Base-by-base conservation (phyloP, 2,888 invertebrate species). In the Leistus spinibarbis region DNA sequence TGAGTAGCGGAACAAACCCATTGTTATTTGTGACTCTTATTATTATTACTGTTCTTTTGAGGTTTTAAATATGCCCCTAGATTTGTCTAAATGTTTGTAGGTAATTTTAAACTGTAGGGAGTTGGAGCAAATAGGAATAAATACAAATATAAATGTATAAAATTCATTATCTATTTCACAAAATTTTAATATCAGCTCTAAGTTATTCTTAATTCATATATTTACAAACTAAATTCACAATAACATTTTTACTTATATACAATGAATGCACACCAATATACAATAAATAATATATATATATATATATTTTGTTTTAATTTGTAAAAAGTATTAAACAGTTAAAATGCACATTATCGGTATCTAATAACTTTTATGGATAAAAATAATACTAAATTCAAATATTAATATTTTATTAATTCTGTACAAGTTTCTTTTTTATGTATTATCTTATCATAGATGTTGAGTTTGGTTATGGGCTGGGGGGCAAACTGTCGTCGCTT, bases 401-500 rank as follows among this genome's bases (percentile, higher is more conserved):
- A 40, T 40, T 40, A 40, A 60, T 19, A 60, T 19, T 60, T 20
- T 17, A 60, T 60, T 60, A 22, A 60, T 16, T 60, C 19, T 60
- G 60, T 60, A 60, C 60, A 60, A 19, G 17, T 7, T 56, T 19
- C 16, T 16, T 4, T 16, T 16, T n/a, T 1, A n/a, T 16, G 2
- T 56, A 7, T 56, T 56, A 40, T 40, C 40, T 40, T 40, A 24
- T 3, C 24, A 40, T 40, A 40, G 56, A 7, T 60, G 60, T 60
- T 60, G 16, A 40, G 40, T 10, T 60, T 10, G 54, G 86, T 86
- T 92, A 92, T 89, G 92, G 92, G 81, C 92, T 92, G 79, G 91
- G 91, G 67, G 92, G 91, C 80, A 92, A 88, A 83, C 91, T 92
- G 84, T 92, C 92, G 87, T 96, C 96, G 86, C 95, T 95, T 86